Evolutionary conservation across 2,797 vertebrate genomes (phyloP).

Genomic region (Takifugu ocellatus): DNA sequence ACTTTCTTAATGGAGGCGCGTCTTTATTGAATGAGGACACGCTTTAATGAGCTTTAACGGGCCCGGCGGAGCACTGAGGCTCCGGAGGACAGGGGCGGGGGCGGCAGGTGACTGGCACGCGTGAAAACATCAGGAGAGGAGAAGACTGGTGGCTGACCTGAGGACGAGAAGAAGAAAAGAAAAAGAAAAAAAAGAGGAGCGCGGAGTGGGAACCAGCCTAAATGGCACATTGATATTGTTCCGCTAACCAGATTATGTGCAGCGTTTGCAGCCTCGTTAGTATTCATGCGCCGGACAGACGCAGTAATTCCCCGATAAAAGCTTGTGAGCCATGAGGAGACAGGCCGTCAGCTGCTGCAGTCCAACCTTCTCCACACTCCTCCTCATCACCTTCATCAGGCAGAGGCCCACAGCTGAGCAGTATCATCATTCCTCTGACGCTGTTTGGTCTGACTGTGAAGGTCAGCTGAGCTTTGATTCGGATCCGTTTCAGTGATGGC

Average conservation of each 20-base stretch:
- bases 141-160: background rate
- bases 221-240: slow-evolving; percentile 66
- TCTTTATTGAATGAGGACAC: slow-evolving; percentile 72
- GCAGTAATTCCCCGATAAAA: slow-evolving; percentile 53
- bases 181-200: slow-evolving; percentile 9
- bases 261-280: slow-evolving; percentile 38
- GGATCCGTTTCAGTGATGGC: too few species aligned
- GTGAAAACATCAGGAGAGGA: slow-evolving; percentile 47
- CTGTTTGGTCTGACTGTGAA: too few species aligned
- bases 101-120: slow-evolving; percentile 69
- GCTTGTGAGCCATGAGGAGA: slow-evolving; percentile 18
- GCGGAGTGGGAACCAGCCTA: slow-evolving; percentile 67
- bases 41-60: slow-evolving; percentile 85
- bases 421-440: background rate
- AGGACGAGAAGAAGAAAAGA: background rate
- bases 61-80: slow-evolving; percentile 60
- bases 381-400: background rate
- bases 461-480: too few species aligned
- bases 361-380: slow-evolving; percentile 15
- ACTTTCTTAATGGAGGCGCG: slow-evolving; percentile 76
- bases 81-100: slow-evolving; percentile 65
- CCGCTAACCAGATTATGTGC: slow-evolving; percentile 45
- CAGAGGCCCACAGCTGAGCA: too few species aligned
- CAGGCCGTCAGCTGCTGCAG: slow-evolving; percentile 31
- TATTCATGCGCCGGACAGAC: slow-evolving; percentile 55